Conservation (phyloP, 2,797 vertebrate genomes). For the Channallabes apus region DNA sequence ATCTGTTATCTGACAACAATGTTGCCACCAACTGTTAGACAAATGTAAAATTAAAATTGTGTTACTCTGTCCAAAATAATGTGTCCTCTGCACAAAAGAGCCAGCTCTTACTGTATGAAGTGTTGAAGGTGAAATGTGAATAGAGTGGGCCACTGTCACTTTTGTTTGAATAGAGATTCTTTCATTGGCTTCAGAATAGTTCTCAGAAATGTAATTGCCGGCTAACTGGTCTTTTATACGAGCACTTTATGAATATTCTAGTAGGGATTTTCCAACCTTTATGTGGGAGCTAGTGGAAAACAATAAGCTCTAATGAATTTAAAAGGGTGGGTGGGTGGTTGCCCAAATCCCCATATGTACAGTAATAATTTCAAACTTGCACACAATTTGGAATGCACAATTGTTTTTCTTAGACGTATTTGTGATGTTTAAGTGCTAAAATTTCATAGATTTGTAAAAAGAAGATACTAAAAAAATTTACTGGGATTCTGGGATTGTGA, state of each 20-base stretch:
- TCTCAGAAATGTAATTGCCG: neutral
- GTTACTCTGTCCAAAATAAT: neutral
- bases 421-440: neutral
- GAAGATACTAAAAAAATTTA: neutral
- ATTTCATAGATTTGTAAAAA: neutral
- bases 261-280: slow-evolving; percentile 25
- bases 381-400: neutral
- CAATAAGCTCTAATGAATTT: slow-evolving; percentile 10
- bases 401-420: neutral
- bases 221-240: slow-evolving; percentile 8
- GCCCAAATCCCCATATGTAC: no score
- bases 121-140: slow-evolving; percentile 38
- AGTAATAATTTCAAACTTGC: neutral
- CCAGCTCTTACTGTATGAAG: slow-evolving; percentile 49
- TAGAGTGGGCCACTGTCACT: slow-evolving; percentile 24
- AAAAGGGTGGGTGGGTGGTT: neutral
- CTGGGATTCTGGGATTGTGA: neutral
- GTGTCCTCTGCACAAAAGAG: slow-evolving; percentile 1
- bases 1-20: neutral
- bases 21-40: neutral
- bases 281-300: neutral
- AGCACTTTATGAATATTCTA: slow-evolving; percentile 21
- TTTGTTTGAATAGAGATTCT: slow-evolving; percentile 21
- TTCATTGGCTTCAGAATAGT: slow-evolving; percentile 22
- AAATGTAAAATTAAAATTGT: neutral